Conservation (phyloP, 2,888 invertebrate species). For the Agrotis ipsilon region DNA sequence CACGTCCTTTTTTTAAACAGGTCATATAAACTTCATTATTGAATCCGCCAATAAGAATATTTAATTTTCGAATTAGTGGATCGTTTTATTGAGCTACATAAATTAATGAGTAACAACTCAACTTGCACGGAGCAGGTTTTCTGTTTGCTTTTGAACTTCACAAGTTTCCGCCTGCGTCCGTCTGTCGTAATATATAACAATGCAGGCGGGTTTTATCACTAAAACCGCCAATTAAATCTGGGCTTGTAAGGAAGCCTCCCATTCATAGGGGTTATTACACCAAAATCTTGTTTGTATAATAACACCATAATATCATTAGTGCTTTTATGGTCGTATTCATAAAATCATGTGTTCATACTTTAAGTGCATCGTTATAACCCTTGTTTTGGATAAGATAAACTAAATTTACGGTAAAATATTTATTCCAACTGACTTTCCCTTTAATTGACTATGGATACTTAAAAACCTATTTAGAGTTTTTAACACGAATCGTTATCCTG, state of each 20-base stretch:
- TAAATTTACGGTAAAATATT: constrained; percentile 74
- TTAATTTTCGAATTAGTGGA: constrained; percentile 54
- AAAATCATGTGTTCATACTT: constrained; percentile 73
- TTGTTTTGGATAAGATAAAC: constrained; percentile 79
- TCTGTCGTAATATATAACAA: constrained; percentile 57
- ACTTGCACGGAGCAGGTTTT: constrained; percentile 51
- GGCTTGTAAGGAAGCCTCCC: constrained; percentile 52
- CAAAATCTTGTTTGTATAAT: constrained; percentile 76
- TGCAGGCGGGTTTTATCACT: constrained; percentile 59
- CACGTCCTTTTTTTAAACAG: constrained; percentile 47
- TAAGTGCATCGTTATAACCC: constrained; percentile 76
- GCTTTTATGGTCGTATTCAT: constrained; percentile 75
- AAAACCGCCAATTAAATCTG: constrained; percentile 62
- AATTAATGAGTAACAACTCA: constrained; percentile 55
- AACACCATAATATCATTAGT: constrained; percentile 77
- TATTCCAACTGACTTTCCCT: constrained; percentile 76
- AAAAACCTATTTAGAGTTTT: constrained; percentile 77
- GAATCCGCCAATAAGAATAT: constrained; percentile 45
- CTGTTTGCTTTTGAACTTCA: constrained; percentile 50
- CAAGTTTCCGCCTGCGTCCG: constrained; percentile 42
- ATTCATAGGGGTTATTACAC: constrained; percentile 66
- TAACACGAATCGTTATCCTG: constrained; percentile 75
- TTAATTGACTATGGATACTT: constrained; percentile 82
- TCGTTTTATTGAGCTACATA: constrained; percentile 60
- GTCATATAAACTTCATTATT: constrained; percentile 53